These are phyloP conservation scores for Ormyrus pomaceus DNA, from an alignment of 2,888 invertebrate species.

Conservation along the genomic window DNA sequence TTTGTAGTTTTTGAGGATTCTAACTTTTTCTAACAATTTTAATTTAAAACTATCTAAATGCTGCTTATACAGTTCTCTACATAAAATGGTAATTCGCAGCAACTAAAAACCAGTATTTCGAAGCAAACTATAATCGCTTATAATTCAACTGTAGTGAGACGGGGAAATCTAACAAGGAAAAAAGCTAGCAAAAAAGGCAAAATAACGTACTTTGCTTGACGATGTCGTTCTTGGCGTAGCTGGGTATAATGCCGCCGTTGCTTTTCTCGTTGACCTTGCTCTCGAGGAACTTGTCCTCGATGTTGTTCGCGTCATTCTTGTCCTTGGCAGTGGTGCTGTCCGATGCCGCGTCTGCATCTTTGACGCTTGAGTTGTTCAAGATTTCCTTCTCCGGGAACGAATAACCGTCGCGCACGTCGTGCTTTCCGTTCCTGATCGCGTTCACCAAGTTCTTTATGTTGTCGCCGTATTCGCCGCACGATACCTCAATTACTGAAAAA, in stretches of 20 bases:
- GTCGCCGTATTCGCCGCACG: conserved; percentile 97
- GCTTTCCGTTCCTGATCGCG: conserved; percentile 90
- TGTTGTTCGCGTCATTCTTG: conserved; percentile 69
- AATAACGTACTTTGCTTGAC: conserved; percentile 67
- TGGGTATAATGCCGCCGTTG: conserved; percentile 66
- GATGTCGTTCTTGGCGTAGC: conserved; percentile 69
- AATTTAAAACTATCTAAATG: too few relatives aligned
- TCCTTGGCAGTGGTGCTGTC: conserved; percentile 63
- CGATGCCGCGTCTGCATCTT: conserved; percentile 18
- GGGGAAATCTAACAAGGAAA: background rate
- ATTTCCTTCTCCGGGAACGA: conserved; percentile 81
- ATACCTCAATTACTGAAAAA: conserved; percentile 90
- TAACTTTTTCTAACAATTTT: too few relatives aligned
- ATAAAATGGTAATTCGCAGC: too few relatives aligned
- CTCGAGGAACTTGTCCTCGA: conserved; percentile 70
- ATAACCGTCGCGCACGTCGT: conserved; percentile 86
- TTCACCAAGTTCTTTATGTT: conserved; percentile 89
- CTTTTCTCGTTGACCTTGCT: conserved; percentile 64
- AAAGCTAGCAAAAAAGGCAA: background rate
- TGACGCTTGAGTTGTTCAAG: conserved; percentile 75
- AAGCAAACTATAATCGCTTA: too few relatives aligned
- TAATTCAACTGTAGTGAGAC: background rate
- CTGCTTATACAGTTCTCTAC: too few relatives aligned
- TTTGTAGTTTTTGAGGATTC: background rate
- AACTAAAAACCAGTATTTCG: too few relatives aligned